phyloP scores from a whole-genome alignment of 1,140 invertebrate species.

The Palaemon carinicauda region DNA sequence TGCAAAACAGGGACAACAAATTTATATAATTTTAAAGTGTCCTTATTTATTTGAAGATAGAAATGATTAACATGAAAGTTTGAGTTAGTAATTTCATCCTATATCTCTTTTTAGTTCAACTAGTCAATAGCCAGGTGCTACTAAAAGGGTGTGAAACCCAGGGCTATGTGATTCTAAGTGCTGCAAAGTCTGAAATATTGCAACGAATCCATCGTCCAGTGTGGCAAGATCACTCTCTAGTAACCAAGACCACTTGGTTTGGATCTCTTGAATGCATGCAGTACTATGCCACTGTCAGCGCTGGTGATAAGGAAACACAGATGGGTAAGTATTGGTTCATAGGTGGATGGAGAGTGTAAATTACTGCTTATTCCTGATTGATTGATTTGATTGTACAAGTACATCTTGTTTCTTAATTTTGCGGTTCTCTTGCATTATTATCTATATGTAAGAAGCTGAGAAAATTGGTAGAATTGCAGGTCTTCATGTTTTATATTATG shows the following conservation, averaged over 20 bases:
- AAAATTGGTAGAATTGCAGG: too few relatives aligned
- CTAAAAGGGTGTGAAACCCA: conserved; percentile 94
- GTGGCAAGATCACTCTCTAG: conserved; percentile 86
- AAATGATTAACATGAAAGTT: too few relatives aligned
- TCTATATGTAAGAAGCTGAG: too few relatives aligned
- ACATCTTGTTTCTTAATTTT: too few relatives aligned
- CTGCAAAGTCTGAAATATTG: conserved; percentile 92
- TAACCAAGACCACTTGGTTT: conserved; percentile 94
- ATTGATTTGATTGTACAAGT: too few relatives aligned
- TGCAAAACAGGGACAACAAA: too few relatives aligned
- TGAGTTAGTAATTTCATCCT: neutral
- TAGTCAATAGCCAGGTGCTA: conserved; percentile 96
- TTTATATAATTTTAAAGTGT: too few relatives aligned
- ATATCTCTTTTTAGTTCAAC: conserved; percentile 74
- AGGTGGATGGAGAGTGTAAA: too few relatives aligned
- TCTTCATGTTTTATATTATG: too few relatives aligned
- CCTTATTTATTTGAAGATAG: too few relatives aligned
- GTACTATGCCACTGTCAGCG: conserved; percentile 96
- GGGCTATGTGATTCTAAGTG: conserved; percentile 95
- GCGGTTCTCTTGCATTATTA: too few relatives aligned
- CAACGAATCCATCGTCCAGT: conserved; percentile 91
- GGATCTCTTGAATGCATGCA: conserved; percentile 97
- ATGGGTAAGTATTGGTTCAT: conserved; percentile 49
- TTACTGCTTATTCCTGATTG: too few relatives aligned
- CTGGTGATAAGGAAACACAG: conserved; percentile 75